A percentile compares a stretch with the other conserved stretches of the same genome.
phyloP scores from a whole-genome alignment of 2,113 vertebrate genomes.

The Grammomys surdaster region DNA sequence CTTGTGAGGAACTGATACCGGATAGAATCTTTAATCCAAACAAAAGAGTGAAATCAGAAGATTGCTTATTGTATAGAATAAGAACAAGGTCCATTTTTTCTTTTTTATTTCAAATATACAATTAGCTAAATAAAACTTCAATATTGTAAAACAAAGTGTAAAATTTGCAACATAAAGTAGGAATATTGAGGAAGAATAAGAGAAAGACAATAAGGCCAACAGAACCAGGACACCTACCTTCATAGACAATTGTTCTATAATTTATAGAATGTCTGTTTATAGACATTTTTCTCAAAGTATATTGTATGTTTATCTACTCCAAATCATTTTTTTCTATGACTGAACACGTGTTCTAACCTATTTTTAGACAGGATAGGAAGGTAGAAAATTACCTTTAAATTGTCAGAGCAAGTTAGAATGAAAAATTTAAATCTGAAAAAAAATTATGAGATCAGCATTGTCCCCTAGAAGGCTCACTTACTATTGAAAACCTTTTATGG shows the following conservation, averaged over 20 bases:
- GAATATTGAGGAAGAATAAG: background rate
- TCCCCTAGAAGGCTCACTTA: conserved; percentile 25
- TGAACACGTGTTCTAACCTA: too few relatives aligned
- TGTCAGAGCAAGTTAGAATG: conserved; percentile 33
- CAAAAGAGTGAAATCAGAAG: background rate
- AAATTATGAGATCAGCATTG: conserved; percentile 19
- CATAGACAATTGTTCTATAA: background rate
- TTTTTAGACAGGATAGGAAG: background rate
- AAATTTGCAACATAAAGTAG: too few relatives aligned
- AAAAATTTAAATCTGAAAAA: conserved; percentile 33
- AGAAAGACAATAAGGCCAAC: background rate
- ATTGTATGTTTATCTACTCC: background rate
- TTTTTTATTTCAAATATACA: background rate
- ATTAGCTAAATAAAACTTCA: background rate
- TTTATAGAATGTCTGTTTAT: background rate
- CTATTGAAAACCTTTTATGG: conserved; percentile 61
- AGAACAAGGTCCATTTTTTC: background rate
- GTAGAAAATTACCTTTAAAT: background rate
- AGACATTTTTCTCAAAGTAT: background rate
- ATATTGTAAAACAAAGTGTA: background rate
- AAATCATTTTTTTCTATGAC: background rate
- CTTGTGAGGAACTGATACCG: background rate
- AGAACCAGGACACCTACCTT: background rate
- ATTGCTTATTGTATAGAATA: background rate
- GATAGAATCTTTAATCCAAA: too few relatives aligned